These are phyloP conservation scores for Rhea pennata DNA, from an alignment of 2,113 vertebrate genomes.

Conservation along the genomic window DNA sequence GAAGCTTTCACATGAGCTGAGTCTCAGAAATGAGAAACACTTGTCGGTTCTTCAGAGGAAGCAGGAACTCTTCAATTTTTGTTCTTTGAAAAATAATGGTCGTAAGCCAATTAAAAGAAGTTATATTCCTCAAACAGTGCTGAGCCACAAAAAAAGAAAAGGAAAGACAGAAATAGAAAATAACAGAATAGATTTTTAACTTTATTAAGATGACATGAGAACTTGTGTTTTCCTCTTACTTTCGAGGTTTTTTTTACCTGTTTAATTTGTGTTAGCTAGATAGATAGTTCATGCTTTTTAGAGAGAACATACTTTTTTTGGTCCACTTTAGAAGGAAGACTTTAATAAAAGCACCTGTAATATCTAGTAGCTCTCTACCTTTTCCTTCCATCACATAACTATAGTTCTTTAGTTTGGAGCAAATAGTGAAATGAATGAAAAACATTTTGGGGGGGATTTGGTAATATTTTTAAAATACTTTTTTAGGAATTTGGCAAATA, in stretches of 20 bases:
- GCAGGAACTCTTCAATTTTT: neutral
- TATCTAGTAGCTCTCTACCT: too few species aligned
- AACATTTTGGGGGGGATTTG: too few species aligned
- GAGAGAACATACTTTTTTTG: too few species aligned
- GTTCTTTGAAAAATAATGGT: neutral
- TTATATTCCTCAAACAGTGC: neutral
- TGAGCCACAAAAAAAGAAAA: neutral
- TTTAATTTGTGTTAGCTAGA: neutral
- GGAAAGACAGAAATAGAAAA: neutral
- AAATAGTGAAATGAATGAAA: too few species aligned
- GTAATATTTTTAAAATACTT: too few species aligned
- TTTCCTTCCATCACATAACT: too few species aligned
- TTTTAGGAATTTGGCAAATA: too few species aligned
- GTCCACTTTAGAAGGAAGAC: too few species aligned
- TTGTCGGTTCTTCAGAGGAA: neutral
- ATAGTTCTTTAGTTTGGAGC: too few species aligned
- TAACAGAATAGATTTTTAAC: neutral
- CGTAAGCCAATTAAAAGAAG: neutral
- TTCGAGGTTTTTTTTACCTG: neutral
- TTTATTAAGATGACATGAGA: neutral
- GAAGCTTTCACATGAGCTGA: neutral
- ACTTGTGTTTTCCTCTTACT: neutral
- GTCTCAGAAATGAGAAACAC: neutral
- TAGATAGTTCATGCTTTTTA: too few species aligned
- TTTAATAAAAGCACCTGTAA: too few species aligned